Evolutionary conservation across 1,140 invertebrate genomes (phyloP), one percentile per base, ranked within the genome.

Genomic region (Listronotus bonariensis): DNA sequence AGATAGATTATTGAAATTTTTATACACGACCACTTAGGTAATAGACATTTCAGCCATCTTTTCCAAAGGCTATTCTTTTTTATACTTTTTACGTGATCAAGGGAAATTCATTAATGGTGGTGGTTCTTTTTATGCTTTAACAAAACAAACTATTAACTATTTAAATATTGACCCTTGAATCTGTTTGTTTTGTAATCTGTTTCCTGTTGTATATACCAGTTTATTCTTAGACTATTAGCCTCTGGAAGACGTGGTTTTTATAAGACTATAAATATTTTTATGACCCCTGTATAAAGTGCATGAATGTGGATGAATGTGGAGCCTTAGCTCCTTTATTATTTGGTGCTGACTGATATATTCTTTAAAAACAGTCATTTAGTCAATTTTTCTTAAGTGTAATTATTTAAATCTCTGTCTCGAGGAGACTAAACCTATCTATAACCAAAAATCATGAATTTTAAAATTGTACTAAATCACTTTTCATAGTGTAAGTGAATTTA

Each of bases 321-420:
- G 70, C 52, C 60, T 56, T 63, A 68, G 46, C 70, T 69, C 67
- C 72, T 66, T 70, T 68, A 75, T 67, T 72, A 67, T 70, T 70
- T 77, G 77, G 74, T 78, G 77, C 74, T 76, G 74, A 77, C 75
- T 76, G 76, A 76, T 73, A 69, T 73, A 72, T 67, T 70, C 60
- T 66, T 64, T 67, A 70, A 53, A 72, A 69, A 67, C 67, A 77
- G 71, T 73, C 71, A 73, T 58, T 74, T 38, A 60, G 57, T 60
- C 56, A 63, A 48, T 53, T 73, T 76, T 78, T 20, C 40, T 52
- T 65, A 65, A 58, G 52, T 65, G 45, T 56, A 65, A 65, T 48
- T 63, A 54, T 45, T 54, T 54, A 54, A 36, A 40, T 67, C 42
- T 70, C 66, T 66, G 60, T 71, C 65, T 70, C 61, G 59, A 72